Conservation (phyloP, 2,888 invertebrate genomes). For the Eueremaeus valkanovi region DNA sequence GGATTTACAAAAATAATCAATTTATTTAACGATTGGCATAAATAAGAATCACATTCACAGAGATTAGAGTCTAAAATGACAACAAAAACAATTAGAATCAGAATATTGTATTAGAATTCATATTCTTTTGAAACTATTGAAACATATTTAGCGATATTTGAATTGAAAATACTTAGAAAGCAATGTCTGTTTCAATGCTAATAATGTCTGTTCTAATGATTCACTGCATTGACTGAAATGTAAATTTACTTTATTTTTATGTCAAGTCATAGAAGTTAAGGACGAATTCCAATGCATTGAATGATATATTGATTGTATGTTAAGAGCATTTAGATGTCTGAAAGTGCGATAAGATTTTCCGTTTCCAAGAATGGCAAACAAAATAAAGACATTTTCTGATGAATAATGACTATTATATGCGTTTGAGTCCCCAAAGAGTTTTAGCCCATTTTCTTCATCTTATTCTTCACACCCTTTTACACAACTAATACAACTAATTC, state of each 20-base stretch:
- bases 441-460: not conserved
- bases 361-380: not conserved
- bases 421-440: conserved; percentile 26
- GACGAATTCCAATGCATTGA: not conserved
- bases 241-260: not conserved
- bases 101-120: not conserved
- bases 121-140: not conserved
- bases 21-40: conserved; percentile 23
- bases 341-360: not conserved
- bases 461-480: conserved; percentile 14
- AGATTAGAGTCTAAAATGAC: conserved; percentile 9
- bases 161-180: not conserved
- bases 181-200: not conserved
- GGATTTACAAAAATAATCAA: conserved; percentile 24
- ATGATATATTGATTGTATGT: conserved; percentile 30
- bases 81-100: not conserved
- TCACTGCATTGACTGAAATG: not conserved
- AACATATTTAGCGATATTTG: not conserved
- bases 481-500: conserved; percentile 21
- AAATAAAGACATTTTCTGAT: conserved; percentile 31
- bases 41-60: not conserved
- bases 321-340: conserved; percentile 5
- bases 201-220: not conserved
- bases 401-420: conserved; percentile 34
- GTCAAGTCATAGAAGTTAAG: not conserved